Evolutionary conservation across 1,140 invertebrate species (phyloP).

Genomic region (Ridgeia piscesae): DNA sequence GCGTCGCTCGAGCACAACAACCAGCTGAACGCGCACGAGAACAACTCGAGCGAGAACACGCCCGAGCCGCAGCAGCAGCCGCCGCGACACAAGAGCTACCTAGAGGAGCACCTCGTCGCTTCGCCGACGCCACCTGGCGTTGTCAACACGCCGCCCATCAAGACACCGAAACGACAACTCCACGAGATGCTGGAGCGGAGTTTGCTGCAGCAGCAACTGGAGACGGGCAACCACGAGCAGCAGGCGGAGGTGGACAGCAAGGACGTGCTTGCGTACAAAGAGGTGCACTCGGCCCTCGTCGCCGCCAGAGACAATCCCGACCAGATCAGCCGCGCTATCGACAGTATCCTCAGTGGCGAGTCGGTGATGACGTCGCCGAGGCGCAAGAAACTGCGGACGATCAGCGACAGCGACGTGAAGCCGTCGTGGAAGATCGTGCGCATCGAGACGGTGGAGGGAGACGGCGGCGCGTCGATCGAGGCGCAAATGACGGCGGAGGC

Average conservation of each 20-base stretch:
- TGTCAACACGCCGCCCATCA: not conserved
- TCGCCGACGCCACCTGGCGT: not conserved
- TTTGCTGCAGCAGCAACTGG: not conserved
- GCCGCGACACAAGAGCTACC: not conserved
- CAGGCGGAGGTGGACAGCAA: not conserved
- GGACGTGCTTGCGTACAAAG: not conserved
- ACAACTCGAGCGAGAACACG: not conserved
- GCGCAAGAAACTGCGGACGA: not conserved
- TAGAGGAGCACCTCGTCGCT: not conserved
- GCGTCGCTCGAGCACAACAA: slow-evolving; percentile 9
- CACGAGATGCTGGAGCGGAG: not conserved
- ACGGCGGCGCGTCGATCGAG: not conserved
- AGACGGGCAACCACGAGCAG: not conserved
- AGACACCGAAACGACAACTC: not conserved
- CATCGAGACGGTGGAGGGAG: not conserved
- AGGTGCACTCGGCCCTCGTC: slow-evolving; percentile 7
- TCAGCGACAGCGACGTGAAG: not conserved
- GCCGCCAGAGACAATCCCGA: slow-evolving; percentile 9
- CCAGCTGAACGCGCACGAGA: not conserved
- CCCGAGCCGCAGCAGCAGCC: too few species aligned
- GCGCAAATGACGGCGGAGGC: not conserved
- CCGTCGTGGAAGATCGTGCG: not conserved
- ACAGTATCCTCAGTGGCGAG: slow-evolving; percentile 16
- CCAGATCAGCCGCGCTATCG: slow-evolving; percentile 18
- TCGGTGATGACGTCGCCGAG: not conserved